These are phyloP conservation scores for Sycobia sp. DNA, from an alignment of 1,140 invertebrate genomes.

Conservation along the genomic window DNA sequence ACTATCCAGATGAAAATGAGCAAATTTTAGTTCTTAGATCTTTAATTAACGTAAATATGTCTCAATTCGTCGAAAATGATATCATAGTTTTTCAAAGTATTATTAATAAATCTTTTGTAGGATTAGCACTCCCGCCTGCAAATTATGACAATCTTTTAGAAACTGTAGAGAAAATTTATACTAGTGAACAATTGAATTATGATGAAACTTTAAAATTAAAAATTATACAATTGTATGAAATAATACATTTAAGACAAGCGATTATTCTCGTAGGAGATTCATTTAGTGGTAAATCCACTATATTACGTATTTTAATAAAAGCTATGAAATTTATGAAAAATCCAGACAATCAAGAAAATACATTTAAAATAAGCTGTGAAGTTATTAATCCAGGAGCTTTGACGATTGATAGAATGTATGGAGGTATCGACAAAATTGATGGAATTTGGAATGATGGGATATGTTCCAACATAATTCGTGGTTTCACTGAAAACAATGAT, in stretches of 20 bases:
- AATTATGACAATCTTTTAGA: constrained; percentile 60
- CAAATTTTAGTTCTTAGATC: constrained; percentile 65
- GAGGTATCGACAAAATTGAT: constrained; percentile 66
- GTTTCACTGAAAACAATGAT: constrained; percentile 42
- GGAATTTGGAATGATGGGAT: constrained; percentile 73
- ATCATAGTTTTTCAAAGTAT: constrained; percentile 70
- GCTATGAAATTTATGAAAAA: constrained; percentile 58
- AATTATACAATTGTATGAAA: constrained; percentile 70
- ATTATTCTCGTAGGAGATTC: constrained; percentile 63
- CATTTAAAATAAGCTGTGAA: constrained; percentile 57
- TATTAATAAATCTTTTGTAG: constrained; percentile 70
- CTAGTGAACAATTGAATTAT: constrained; percentile 61
- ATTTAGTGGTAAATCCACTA: constrained; percentile 65
- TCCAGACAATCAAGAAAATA: constrained; percentile 35
- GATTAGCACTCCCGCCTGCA: constrained; percentile 60
- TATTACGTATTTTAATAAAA: constrained; percentile 59
- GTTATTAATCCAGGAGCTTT: constrained; percentile 72
- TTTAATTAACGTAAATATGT: constrained; percentile 71
- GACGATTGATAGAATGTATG: constrained; percentile 68
- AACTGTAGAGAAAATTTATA: constrained; percentile 50
- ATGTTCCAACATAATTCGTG: constrained; percentile 56
- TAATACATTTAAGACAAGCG: constrained; percentile 69
- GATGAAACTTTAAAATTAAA: constrained; percentile 67
- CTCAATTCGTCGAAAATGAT: constrained; percentile 69
- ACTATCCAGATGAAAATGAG: constrained; percentile 67